Evolutionary conservation across 2,113 vertebrate genomes (phyloP).

Genomic region (Lycaon pictus): DNA sequence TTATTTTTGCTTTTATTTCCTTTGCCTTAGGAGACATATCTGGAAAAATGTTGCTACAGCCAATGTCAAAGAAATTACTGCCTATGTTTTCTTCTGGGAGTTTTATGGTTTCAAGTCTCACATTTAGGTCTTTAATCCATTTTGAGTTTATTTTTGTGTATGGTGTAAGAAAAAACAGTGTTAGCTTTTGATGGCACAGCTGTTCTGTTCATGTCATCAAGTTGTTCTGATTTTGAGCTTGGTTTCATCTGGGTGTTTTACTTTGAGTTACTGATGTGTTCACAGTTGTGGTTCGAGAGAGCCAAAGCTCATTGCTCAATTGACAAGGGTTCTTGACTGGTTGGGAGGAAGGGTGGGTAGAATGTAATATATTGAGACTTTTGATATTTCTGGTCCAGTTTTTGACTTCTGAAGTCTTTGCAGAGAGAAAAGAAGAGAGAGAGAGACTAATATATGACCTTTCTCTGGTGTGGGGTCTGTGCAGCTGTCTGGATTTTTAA

Average conservation of each 20-base stretch:
- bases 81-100: not conserved
- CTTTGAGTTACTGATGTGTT: not conserved
- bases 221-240: not conserved
- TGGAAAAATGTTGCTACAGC: not conserved
- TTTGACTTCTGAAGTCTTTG: not conserved
- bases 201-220: rapidly evolving
- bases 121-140: not conserved
- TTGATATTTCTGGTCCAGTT: not conserved
- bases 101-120: not conserved
- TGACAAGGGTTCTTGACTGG: not conserved
- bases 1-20: not conserved
- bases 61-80: not conserved
- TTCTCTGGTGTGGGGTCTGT: not conserved
- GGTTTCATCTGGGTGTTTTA: not conserved
- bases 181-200: not conserved
- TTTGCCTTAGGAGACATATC: not conserved
- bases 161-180: not conserved
- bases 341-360: not conserved
- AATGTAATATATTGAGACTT: not conserved
- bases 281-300: too few relatives aligned
- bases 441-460: not conserved
- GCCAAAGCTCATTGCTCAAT: not conserved
- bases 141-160: not conserved
- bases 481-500: not conserved
- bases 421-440: not conserved